phyloP scores from a whole-genome alignment of 2,888 invertebrate species.

The Cheilosia impressa region DNA sequence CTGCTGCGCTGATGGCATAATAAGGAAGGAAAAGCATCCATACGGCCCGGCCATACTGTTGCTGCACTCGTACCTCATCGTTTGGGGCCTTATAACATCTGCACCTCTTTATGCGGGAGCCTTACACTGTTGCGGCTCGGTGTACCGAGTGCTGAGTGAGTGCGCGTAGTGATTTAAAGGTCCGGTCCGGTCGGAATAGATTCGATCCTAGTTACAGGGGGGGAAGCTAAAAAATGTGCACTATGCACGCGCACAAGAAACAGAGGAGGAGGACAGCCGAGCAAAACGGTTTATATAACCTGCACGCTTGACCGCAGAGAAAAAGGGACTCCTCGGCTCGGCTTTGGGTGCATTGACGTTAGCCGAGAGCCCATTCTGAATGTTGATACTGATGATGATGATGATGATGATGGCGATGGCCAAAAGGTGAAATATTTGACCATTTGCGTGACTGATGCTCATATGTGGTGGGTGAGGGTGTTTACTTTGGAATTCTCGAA shows the following conservation, averaged over 20 bases:
- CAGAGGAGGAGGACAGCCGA: constrained; percentile 25
- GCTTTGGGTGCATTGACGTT: constrained; percentile 40
- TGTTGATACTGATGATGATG: constrained; percentile 79
- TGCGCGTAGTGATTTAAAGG: constrained; percentile 74
- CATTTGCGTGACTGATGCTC: constrained; percentile 70
- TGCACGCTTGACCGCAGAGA: constrained; percentile 67
- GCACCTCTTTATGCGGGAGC: constrained; percentile 73
- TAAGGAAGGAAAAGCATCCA: constrained; percentile 68
- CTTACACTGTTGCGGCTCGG: constrained; percentile 48
- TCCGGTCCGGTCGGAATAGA: constrained; percentile 63
- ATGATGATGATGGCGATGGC: constrained; percentile 77
- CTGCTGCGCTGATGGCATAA: constrained; percentile 70
- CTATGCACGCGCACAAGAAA: constrained; percentile 67
- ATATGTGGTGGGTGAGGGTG: constrained; percentile 65
- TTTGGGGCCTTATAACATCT: constrained; percentile 50
- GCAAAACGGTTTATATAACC: constrained; percentile 69
- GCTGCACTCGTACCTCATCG: constrained; percentile 49
- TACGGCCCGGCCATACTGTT: constrained; percentile 35
- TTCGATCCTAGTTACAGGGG: constrained; percentile 53
- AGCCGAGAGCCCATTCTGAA: constrained; percentile 76
- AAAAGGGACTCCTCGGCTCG: constrained; percentile 32
- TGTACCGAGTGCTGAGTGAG: constrained; percentile 43
- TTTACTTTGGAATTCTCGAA: constrained; percentile 18
- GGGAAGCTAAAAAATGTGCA: constrained; percentile 38
- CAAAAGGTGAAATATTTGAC: constrained; percentile 75